phyloP scores from a whole-genome alignment of 2,888 invertebrate genomes.

The Beris chalybata region DNA sequence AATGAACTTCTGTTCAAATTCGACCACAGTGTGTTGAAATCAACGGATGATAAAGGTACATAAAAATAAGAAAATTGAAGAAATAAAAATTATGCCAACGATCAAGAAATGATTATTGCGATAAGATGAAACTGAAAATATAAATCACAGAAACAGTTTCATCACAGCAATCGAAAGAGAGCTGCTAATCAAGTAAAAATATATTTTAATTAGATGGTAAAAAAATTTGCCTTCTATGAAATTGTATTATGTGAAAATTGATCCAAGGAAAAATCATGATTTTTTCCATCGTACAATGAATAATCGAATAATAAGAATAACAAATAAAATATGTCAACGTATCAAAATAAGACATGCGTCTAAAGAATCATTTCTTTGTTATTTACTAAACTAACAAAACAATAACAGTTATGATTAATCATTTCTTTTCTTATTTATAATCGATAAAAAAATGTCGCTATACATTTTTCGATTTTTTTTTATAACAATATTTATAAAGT shows the following conservation, averaged over 20 bases:
- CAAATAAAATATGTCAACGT: neutral
- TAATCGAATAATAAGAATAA: too few species aligned
- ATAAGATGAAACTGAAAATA: too few species aligned
- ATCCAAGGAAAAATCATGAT: neutral
- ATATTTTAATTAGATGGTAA: too few species aligned
- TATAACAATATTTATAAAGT: neutral
- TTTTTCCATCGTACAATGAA: too few species aligned
- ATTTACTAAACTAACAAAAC: conserved; percentile 19
- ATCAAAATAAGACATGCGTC: conserved; percentile 24
- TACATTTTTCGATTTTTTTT: neutral
- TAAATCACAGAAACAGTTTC: neutral
- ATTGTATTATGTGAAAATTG: conserved; percentile 27
- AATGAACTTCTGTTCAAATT: conserved; percentile 15
- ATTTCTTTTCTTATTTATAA: neutral
- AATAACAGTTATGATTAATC: conserved; percentile 2
- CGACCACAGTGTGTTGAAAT: conserved; percentile 6
- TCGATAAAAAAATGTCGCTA: neutral
- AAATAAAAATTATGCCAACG: neutral
- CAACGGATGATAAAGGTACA: conserved; percentile 14
- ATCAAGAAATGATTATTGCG: neutral
- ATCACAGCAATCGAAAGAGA: neutral
- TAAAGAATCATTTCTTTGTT: conserved; percentile 16
- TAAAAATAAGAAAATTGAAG: conserved; percentile 13
- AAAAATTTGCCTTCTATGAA: too few species aligned
- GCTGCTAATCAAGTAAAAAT: too few species aligned